These are phyloP conservation scores for Brachyhypopomus gauderio DNA, from an alignment of 2,113 vertebrate species.

Conservation along the genomic window DNA sequence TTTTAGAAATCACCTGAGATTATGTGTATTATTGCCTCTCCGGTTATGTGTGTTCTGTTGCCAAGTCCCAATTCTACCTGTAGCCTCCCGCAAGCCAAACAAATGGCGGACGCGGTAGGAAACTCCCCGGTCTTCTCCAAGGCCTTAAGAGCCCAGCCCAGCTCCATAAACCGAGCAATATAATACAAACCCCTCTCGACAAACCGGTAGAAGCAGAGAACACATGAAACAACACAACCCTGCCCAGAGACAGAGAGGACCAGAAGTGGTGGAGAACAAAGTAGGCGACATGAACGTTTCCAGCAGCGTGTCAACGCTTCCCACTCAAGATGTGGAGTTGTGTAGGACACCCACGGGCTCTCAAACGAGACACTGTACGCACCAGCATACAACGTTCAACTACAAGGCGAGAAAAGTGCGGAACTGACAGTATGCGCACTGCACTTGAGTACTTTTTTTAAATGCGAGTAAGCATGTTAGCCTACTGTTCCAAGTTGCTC, in stretches of 20 bases:
- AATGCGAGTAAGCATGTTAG: neutral
- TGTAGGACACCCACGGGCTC: too few relatives aligned
- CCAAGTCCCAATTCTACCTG: slow-evolving; percentile 40
- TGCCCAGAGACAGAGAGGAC: neutral
- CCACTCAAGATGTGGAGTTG: neutral
- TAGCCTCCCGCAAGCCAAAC: slow-evolving; percentile 26
- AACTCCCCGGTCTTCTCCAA: slow-evolving; percentile 45
- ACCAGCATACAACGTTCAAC: too few relatives aligned
- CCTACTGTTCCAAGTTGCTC: neutral
- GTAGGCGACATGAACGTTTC: neutral
- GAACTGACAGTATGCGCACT: slow-evolving; percentile 21
- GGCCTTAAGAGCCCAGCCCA: slow-evolving; percentile 25
- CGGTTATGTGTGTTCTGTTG: too few relatives aligned
- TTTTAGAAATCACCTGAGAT: neutral
- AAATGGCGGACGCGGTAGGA: slow-evolving; percentile 43
- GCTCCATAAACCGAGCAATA: slow-evolving; percentile 7
- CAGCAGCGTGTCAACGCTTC: slow-evolving; percentile 10
- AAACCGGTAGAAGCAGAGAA: neutral
- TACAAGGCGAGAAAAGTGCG: too few relatives aligned
- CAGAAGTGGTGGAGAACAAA: neutral
- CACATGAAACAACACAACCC: neutral
- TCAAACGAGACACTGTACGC: too few relatives aligned
- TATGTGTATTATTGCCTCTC: neutral
- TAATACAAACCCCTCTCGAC: slow-evolving; percentile 2
- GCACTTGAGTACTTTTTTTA: neutral